Percentiles rank a stretch among this genome's conserved stretches.
Conservation (phyloP, 2,888 invertebrate genomes). For the Coremacera marginata region DNA sequence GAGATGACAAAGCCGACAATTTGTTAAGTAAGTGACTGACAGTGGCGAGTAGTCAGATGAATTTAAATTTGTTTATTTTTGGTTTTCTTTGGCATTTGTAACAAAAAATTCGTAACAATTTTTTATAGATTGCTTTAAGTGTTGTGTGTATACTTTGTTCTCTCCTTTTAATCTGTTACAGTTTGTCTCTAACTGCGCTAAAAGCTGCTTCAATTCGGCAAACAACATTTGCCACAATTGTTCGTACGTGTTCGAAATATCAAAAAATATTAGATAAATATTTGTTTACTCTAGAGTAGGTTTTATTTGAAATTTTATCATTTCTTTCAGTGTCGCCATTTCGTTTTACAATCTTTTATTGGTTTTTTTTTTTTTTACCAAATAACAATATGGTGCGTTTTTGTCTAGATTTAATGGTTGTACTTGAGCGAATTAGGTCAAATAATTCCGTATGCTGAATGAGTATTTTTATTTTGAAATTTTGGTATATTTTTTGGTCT, state of each 20-base stretch:
- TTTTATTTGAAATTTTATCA: too few relatives aligned
- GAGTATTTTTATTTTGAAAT: too few relatives aligned
- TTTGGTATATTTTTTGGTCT: too few relatives aligned
- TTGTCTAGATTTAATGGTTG: too few relatives aligned
- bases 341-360: too few relatives aligned
- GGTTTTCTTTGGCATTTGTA: not conserved
- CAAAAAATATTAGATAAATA: not conserved
- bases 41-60: constrained; percentile 29
- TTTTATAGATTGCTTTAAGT: not conserved
- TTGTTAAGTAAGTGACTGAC: constrained; percentile 26
- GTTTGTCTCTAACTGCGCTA: not conserved
- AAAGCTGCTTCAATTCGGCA: not conserved
- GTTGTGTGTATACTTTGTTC: not conserved
- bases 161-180: not conserved
- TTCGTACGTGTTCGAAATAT: constrained; percentile 11
- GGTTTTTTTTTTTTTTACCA: too few relatives aligned
- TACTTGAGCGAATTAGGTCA: too few relatives aligned
- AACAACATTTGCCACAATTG: constrained; percentile 7
- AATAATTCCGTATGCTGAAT: too few relatives aligned
- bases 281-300: not conserved
- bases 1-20: constrained; percentile 20
- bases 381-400: too few relatives aligned
- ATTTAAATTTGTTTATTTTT: constrained; percentile 38
- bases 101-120: too few relatives aligned
- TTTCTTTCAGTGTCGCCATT: too few relatives aligned